Evolutionary conservation across 2,888 invertebrate species (phyloP), one percentile per base, ranked within the genome.

Genomic region (Eurytoma californica): DNA sequence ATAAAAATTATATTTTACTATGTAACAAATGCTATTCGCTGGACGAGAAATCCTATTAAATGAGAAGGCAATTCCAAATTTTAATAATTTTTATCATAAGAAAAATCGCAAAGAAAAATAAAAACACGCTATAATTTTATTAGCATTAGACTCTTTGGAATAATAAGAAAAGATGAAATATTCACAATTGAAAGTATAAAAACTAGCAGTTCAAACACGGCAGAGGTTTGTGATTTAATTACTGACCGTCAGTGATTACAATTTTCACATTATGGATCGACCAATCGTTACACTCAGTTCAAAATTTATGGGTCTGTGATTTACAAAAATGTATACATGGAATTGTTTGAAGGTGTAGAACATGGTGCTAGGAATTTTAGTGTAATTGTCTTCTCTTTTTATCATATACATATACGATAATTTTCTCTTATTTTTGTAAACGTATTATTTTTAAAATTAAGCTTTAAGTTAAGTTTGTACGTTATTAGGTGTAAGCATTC

Each of bases 251-350:
- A 58, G 12, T 57, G 61, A 51, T 61, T 61, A 13, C 51, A 51
- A 72, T 61, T 14, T 30, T 16, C 82, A 55, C 72, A 82, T 83
- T 69, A 74, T 82, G 79, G 16, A 63, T 63, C 82, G 63, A n/a
- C 63, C 63, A 63, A 63, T 39, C n/a, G 18, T n/a, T 63, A 47
- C 82, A 82, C 58, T 83, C 82, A 80, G 82, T 85, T 83, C 82
- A 83, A 83, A 84, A 86, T 84, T 84, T 81, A 82, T 85, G 83
- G 83, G 80, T 86, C 86, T 86, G 87, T 86, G 86, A 85, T 85
- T 80, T 70, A 60, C 5, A 39, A 72, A 78, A 69, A 60, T 51
- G 47, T 51, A 28, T 82, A 75, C 79, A 65, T 60, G 77, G 61
- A 60, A 77, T 74, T 70, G 65, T 68, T 69, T 73, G 20, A 79